These are phyloP conservation scores for Nysson spinosus DNA, from an alignment of 2,888 invertebrate genomes.

Conservation along the genomic window DNA sequence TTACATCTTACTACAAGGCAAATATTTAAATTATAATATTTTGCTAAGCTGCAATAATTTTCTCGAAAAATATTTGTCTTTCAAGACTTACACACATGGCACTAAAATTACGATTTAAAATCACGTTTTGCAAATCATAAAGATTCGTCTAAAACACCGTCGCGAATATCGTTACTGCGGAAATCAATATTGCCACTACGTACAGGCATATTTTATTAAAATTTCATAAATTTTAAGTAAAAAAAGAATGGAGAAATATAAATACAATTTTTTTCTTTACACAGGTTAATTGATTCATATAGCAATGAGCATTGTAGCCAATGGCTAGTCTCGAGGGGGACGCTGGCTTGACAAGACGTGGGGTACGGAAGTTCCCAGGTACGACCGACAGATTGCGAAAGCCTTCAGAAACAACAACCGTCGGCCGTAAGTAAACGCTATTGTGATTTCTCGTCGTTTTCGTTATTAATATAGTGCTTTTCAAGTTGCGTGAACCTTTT, in stretches of 20 bases:
- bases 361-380: constrained; percentile 73
- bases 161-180: constrained; percentile 49
- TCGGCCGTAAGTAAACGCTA: constrained; percentile 79
- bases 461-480: constrained; percentile 33
- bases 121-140: constrained; percentile 33
- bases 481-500: constrained; percentile 10
- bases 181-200: constrained; percentile 49
- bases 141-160: constrained; percentile 63
- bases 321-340: constrained; percentile 65
- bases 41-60: not conserved
- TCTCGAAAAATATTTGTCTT: not conserved
- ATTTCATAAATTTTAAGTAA: not conserved
- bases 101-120: not conserved
- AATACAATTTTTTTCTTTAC: constrained; percentile 29
- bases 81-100: not conserved
- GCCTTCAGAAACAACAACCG: constrained; percentile 79
- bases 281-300: constrained; percentile 8
- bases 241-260: constrained; percentile 12
- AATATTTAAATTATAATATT: not conserved
- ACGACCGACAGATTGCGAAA: constrained; percentile 75
- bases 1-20: not conserved
- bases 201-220: constrained; percentile 7
- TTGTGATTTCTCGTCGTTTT: constrained; percentile 62
- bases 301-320: constrained; percentile 8
- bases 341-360: constrained; percentile 69